Evolutionary conservation across 64 coral and sea anemone genomes (phyloP), one percentile per base, ranked within the genome.

Genomic region (Porites australiensis): DNA sequence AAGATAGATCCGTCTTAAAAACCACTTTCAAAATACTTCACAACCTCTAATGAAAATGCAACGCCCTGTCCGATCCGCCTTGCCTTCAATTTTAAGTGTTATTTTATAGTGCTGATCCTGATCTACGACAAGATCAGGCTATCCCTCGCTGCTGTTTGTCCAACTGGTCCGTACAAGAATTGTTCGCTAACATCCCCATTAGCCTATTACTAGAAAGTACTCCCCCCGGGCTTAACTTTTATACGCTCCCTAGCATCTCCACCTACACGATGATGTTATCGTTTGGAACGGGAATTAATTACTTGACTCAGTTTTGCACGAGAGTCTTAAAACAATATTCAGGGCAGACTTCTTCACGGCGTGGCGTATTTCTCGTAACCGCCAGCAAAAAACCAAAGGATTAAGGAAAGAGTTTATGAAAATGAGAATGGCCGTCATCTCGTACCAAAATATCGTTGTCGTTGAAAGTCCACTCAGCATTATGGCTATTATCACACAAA

Each of bases 361-460:
- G 0, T 53, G 44, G 8, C 81, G 81, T 49, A 84, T 47, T 4
- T 84, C 81, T 69, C 9, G 7, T 23, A 69, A 68, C 4, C 81
- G 63, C 81, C 81, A 84, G 48, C 81, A 84, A 22, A 51, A 84
- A 47, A 84, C 61, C 16, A 84, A 8, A 68, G 81, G 81, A n/a
- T 84, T 84, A 10, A 84, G 63, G 14, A 46, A 68, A 50, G 81
- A 84, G 62, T 84, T 84, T 22, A 84, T 84, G 45, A 84, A 84
- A 84, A 84, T 63, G 43, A 84, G 15, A 4, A 51, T 46, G 63
- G 81, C 64, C 0, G 81, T 68, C 45, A 50, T 84, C 2, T 84
- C 81, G 18, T 84, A 84, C 3, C 9, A 48, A 64, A 84, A 84
- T 46, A 61, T 44, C 61, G 50, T 84, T 70, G 16, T 10, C 1